Evolutionary conservation across 2,888 invertebrate genomes (phyloP).

Genomic region (Ormyrus labotus): DNA sequence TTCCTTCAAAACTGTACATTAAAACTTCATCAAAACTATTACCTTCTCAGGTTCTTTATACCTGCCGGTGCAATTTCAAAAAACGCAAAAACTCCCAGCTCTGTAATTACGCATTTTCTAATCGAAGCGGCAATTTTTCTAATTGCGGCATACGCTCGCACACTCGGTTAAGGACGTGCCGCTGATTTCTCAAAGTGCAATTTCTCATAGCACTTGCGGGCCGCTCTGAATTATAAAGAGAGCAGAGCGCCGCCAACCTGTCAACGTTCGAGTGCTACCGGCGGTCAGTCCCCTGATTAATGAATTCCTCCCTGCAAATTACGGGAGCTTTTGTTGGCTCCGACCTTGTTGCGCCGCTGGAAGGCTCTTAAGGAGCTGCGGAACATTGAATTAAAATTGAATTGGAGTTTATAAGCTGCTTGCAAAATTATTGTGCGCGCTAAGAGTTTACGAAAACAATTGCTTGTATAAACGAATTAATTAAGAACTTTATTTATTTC

Average conservation of each 20-base stretch:
- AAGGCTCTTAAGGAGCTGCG: neutral
- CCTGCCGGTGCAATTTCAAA: no score
- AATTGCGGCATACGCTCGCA: neutral
- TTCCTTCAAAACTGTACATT: no score
- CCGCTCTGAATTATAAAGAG: slow-evolving; percentile 41
- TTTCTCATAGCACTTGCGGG: slow-evolving; percentile 37
- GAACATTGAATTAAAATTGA: no score
- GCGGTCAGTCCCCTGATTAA: slow-evolving; percentile 68
- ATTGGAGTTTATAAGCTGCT: no score
- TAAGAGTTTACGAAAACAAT: no score
- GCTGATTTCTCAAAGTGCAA: slow-evolving; percentile 41
- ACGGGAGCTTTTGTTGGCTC: slow-evolving; percentile 39
- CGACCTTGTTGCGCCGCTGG: neutral
- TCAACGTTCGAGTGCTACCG: neutral
- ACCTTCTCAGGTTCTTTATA: no score
- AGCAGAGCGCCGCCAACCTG: slow-evolving; percentile 5
- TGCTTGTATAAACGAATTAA: no score
- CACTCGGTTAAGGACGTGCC: neutral
- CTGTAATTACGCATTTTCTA: neutral
- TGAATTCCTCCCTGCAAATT: slow-evolving; percentile 61
- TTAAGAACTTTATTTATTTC: no score
- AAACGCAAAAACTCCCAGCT: no score
- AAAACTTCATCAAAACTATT: no score
- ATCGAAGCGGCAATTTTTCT: slow-evolving; percentile 5
- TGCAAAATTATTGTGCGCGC: no score